phyloP scores from a whole-genome alignment of 2,888 invertebrate genomes.

The Trissonchulus latispiculum region DNA sequence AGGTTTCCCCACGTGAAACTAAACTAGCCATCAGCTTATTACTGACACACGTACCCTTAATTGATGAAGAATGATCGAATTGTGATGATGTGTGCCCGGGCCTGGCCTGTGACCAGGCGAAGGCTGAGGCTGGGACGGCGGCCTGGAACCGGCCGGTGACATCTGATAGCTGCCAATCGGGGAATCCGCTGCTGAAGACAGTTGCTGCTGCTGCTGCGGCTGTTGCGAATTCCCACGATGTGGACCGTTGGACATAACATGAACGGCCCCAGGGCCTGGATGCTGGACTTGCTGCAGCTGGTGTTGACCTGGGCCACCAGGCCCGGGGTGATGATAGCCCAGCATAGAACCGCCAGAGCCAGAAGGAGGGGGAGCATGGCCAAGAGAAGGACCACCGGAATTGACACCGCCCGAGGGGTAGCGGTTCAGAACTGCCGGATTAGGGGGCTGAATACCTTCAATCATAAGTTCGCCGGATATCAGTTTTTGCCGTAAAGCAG shows the following conservation, averaged over 20 bases:
- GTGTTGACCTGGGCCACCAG: too few relatives aligned
- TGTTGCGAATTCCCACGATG: not conserved
- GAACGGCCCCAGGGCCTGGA: too few relatives aligned
- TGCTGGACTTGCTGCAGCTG: too few relatives aligned
- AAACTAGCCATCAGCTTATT: too few relatives aligned
- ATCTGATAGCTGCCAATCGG: too few relatives aligned
- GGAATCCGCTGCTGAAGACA: too few relatives aligned
- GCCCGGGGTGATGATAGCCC: not conserved
- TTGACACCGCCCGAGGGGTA: too few relatives aligned
- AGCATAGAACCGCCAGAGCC: not conserved
- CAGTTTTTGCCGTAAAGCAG: conserved; percentile 76
- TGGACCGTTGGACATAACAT: too few relatives aligned
- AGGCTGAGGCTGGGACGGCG: not conserved
- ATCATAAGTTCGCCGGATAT: conserved; percentile 80
- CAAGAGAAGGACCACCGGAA: too few relatives aligned
- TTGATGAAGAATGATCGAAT: not conserved
- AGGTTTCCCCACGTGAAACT: too few relatives aligned
- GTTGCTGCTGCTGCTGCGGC: not conserved
- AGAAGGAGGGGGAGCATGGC: not conserved
- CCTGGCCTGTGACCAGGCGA: too few relatives aligned
- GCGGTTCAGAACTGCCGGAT: conserved; percentile 58
- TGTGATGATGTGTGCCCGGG: not conserved
- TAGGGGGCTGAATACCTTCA: conserved; percentile 85
- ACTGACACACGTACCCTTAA: too few relatives aligned
- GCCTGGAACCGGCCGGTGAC: not conserved